Percentiles rank a stretch among this genome's conserved stretches.
Evolutionary conservation across 2,888 invertebrate genomes (phyloP).

Genomic region (Nebria brevicollis): DNA sequence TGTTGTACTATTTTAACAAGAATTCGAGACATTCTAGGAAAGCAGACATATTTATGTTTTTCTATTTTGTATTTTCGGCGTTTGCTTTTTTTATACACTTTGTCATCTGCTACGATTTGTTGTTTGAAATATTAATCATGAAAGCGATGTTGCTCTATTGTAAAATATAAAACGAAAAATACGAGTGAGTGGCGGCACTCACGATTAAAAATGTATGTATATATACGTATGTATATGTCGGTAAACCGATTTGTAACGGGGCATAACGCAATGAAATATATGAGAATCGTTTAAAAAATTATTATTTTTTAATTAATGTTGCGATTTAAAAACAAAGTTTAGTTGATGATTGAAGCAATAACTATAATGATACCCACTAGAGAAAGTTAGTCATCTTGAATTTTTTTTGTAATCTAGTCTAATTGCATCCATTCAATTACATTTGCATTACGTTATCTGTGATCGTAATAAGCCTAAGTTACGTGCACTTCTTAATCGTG

Average conservation of each 20-base stretch:
- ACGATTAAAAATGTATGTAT: too few species aligned
- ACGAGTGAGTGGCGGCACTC: too few species aligned
- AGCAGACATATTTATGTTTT: background rate
- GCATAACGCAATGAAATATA: too few species aligned
- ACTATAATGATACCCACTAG: too few species aligned
- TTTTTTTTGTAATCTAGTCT: background rate
- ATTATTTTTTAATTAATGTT: too few species aligned
- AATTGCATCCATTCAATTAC: slow-evolving; percentile 15
- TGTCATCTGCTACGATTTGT: background rate
- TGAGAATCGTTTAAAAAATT: too few species aligned
- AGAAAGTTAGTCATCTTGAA: background rate
- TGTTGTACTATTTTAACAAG: background rate
- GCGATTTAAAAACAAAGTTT: too few species aligned
- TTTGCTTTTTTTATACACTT: background rate
- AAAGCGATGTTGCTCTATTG: background rate
- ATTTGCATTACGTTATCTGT: slow-evolving; percentile 9
- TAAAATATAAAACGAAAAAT: too few species aligned
- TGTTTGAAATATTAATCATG: background rate
- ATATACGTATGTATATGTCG: too few species aligned
- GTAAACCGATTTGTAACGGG: too few species aligned
- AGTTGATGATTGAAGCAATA: too few species aligned
- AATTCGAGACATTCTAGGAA: background rate
- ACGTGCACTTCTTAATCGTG: background rate
- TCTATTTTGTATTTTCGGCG: background rate
- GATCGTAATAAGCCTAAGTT: background rate